Evolutionary conservation across 1,140 invertebrate species (phyloP).

Genomic region (Drosophila santomea): DNA sequence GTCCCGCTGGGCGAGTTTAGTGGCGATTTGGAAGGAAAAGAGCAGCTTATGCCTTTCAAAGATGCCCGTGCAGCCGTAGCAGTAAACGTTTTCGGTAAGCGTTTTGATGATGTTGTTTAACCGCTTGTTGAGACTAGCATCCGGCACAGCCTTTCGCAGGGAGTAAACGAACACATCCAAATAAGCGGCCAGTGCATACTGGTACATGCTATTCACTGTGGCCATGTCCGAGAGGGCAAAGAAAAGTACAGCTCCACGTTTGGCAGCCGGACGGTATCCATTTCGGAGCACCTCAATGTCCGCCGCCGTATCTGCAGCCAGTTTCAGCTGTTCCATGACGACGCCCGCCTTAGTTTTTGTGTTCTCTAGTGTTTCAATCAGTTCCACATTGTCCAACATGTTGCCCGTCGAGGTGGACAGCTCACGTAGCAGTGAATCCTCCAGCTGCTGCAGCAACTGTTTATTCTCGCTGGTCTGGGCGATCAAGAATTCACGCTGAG

Average conservation of each 20-base stretch:
- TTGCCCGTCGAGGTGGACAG: constrained; percentile 93
- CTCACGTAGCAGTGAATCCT: constrained; percentile 93
- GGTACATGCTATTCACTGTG: constrained; percentile 94
- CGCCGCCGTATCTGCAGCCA: constrained; percentile 89
- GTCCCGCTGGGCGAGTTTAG: constrained; percentile 90
- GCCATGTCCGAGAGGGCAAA: constrained; percentile 95
- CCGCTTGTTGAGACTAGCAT: constrained; percentile 89
- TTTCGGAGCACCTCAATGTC: constrained; percentile 93
- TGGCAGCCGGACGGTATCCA: constrained; percentile 92
- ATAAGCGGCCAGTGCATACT: constrained; percentile 93
- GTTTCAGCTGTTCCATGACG: constrained; percentile 90
- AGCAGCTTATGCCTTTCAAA: constrained; percentile 96
- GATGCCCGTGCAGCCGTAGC: constrained; percentile 95
- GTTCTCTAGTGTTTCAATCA: constrained; percentile 94
- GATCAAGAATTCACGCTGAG: constrained; percentile 93
- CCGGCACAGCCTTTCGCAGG: constrained; percentile 91
- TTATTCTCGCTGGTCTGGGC: constrained; percentile 94
- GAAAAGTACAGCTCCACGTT: constrained; percentile 94
- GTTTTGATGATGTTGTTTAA: constrained; percentile 93
- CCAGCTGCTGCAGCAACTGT: constrained; percentile 91
- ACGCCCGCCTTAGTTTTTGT: constrained; percentile 93
- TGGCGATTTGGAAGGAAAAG: constrained; percentile 95
- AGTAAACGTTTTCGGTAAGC: constrained; percentile 94
- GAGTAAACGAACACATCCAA: constrained; percentile 92
- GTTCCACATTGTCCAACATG: constrained; percentile 95